Evolutionary conservation across 2,888 invertebrate species (phyloP), one percentile per base, ranked within the genome.

Genomic region (Timandra comae): DNA sequence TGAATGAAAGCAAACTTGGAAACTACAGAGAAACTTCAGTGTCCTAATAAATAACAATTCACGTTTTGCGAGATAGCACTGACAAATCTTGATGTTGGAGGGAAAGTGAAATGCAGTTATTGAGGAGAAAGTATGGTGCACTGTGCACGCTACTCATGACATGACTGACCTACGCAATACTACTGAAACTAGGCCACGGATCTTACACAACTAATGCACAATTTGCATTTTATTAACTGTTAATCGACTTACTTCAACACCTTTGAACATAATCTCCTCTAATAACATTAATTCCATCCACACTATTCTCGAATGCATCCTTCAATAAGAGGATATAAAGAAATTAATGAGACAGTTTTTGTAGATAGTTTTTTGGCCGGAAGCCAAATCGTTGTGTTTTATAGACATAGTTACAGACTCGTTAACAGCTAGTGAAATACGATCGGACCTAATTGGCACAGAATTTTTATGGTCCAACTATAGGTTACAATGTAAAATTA

Each of bases 141-240:
- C 54, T 49, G 39, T 43, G 51, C 56, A 52, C 55, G 63, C 49
- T 40, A 54, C 55, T 49, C 45, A 64, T 69, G 41, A 38, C 43
- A 46, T 45, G 72, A 68, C 72, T 79, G 78, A 78, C 80, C 79
- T 77, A 79, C 80, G 77, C 77, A 78, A 74, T 70, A 69, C 68
- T 67, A 57, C 60, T 56, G 33, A 46, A 78, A 69, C 69, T 74
- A 50, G 75, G 76, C 66, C 77, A 73, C 59, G 65, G 52, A 41
- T 46, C 60, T 65, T 66, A 59, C 63, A 63, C 66, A 66, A 71
- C 56, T 60, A 59, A 52, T 57, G 58, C 63, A 63, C 49, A 47
- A 49, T 47, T 46, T 54, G 56, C 57, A 60, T 57, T 63, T 51
- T 43, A 49, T 45, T n/a, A n/a, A n/a, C n/a, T n/a, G n/a, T n/a